These are phyloP conservation scores for Arvicanthis niloticus DNA, from an alignment of 2,113 vertebrate genomes.

Conservation along the genomic window DNA sequence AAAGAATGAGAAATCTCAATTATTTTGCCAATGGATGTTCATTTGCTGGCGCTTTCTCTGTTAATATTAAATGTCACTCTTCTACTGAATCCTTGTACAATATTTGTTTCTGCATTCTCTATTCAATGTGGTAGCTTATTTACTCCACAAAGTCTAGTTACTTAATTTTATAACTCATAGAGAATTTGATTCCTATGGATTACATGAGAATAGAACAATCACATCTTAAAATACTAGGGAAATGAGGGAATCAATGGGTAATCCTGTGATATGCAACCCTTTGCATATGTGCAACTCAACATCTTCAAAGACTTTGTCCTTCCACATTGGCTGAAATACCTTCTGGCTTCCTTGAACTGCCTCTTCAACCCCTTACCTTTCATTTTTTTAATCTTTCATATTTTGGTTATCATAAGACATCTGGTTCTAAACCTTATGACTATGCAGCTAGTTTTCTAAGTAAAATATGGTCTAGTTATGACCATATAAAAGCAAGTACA, in stretches of 20 bases:
- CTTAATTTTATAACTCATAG: constrained; percentile 24
- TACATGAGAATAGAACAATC: not conserved
- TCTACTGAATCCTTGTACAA: not conserved
- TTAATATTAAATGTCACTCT: not conserved
- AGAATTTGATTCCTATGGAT: not conserved
- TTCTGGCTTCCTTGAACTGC: not conserved
- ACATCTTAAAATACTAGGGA: not conserved
- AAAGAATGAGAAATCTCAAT: not conserved
- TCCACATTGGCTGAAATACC: not conserved
- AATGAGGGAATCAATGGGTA: not conserved
- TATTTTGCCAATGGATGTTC: not conserved
- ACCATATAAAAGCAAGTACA: not conserved
- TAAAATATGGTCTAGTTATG: not conserved
- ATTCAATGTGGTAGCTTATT: not conserved
- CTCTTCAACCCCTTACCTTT: not conserved
- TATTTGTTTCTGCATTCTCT: not conserved
- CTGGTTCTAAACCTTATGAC: not conserved
- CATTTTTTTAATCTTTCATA: not conserved
- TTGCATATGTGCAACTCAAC: not conserved
- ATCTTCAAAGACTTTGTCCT: not conserved
- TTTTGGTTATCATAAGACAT: not conserved
- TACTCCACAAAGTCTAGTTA: not conserved
- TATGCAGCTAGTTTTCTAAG: not conserved
- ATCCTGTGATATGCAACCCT: not conserved
- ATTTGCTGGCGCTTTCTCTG: not conserved